These are phyloP conservation scores for Tapirus terrestris DNA, from an alignment of 2,113 vertebrate species.

Conservation along the genomic window DNA sequence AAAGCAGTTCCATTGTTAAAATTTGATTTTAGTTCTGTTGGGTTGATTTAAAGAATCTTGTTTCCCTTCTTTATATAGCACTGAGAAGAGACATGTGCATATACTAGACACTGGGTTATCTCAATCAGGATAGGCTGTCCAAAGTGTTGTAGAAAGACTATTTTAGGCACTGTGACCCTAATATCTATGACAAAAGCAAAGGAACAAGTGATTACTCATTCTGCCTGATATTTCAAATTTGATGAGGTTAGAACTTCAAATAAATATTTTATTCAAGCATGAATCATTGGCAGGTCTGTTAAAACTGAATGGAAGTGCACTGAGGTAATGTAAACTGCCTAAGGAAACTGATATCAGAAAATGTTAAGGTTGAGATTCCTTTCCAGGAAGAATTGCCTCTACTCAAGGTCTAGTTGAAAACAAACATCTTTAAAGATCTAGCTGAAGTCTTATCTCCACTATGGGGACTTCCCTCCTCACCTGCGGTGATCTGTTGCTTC, in stretches of 20 bases:
- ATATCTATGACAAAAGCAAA: conserved; percentile 45
- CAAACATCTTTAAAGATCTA: not conserved
- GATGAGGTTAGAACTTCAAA: conserved; percentile 41
- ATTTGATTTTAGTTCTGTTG: conserved; percentile 43
- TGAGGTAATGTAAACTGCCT: conserved; percentile 28
- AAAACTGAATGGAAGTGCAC: conserved; percentile 41
- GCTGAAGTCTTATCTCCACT: not conserved
- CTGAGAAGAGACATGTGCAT: not conserved
- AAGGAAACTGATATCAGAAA: conserved; percentile 51
- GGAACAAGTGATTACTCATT: not conserved
- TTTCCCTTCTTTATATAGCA: conserved; percentile 13
- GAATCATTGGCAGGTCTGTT: conserved; percentile 48
- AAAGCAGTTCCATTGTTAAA: conserved; percentile 35
- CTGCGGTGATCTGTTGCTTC: conserved; percentile 1
- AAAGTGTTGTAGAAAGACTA: conserved; percentile 17
- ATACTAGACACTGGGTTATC: not conserved
- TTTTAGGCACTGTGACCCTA: conserved; percentile 1
- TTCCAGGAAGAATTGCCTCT: conserved; percentile 37
- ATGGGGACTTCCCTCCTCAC: not conserved
- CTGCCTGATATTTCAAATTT: conserved; percentile 47
- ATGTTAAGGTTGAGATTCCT: not conserved
- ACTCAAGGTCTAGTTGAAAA: conserved; percentile 42
- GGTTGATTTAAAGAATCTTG: not conserved
- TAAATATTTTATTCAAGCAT: conserved; percentile 55
- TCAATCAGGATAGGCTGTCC: conserved; percentile 20